Percentiles rank a stretch among this genome's conserved stretches.
Evolutionary conservation across 2,113 vertebrate genomes (phyloP).

Genomic region (human (Homo sapiens)): GRCh38 chr16:62875001-62875500

Average conservation of each 20-base stretch:
- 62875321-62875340: background rate
- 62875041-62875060: background rate
- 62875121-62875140: background rate
- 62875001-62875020: background rate
- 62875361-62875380: background rate
- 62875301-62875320: background rate
- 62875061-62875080: background rate
- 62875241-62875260: background rate
- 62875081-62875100: background rate
- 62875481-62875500: background rate
- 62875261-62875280: background rate
- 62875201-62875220: background rate
- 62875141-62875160: background rate
- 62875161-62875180: background rate
- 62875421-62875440: background rate
- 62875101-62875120: background rate
- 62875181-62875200: background rate
- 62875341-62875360: background rate
- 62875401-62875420: background rate
- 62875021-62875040: background rate
- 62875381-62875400: background rate
- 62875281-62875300: background rate
- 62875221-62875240: background rate
- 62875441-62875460: background rate
- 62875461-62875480: background rate